Conservation (phyloP, 2,797 vertebrate genomes). For the Botia kubotai region DNA sequence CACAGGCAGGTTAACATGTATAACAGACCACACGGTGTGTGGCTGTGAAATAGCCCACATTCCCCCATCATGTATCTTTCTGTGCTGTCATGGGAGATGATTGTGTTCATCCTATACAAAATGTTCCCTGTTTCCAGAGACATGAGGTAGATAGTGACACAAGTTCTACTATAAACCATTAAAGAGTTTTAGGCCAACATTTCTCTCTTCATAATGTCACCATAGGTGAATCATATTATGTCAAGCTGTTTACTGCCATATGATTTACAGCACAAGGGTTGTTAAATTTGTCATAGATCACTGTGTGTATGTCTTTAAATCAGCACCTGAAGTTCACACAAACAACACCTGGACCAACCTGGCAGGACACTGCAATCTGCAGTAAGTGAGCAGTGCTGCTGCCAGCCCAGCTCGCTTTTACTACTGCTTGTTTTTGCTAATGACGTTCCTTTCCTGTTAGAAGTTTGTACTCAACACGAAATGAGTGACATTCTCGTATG, state of each 20-base stretch:
- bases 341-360: constrained; percentile 65
- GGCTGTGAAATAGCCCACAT: neutral
- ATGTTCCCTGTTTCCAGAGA: constrained; percentile 37
- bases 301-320: constrained; percentile 30
- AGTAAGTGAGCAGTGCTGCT: constrained; percentile 48
- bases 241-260: constrained; percentile 3
- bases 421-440: constrained; percentile 70
- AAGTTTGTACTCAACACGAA: constrained; percentile 61
- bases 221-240: constrained; percentile 54
- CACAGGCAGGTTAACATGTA: constrained; percentile 12
- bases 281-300: constrained; percentile 35
- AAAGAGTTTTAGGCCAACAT: constrained; percentile 46
- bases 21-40: constrained; percentile 15
- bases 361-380: constrained; percentile 62
- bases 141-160: constrained; percentile 47
- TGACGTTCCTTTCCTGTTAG: constrained; percentile 55
- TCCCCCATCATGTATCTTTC: neutral
- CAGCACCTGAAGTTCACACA: constrained; percentile 58
- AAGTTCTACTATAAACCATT: constrained; percentile 56
- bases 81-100: constrained; percentile 13
- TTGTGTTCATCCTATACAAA: constrained; percentile 39
- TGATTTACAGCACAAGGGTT: constrained; percentile 27
- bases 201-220: constrained; percentile 41
- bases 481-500: constrained; percentile 9
- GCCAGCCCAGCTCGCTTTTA: constrained; percentile 55